Evolutionary conservation across 1,140 invertebrate species (phyloP), one percentile per base, ranked within the genome.

Genomic region (Drosophila yakuba): DNA sequence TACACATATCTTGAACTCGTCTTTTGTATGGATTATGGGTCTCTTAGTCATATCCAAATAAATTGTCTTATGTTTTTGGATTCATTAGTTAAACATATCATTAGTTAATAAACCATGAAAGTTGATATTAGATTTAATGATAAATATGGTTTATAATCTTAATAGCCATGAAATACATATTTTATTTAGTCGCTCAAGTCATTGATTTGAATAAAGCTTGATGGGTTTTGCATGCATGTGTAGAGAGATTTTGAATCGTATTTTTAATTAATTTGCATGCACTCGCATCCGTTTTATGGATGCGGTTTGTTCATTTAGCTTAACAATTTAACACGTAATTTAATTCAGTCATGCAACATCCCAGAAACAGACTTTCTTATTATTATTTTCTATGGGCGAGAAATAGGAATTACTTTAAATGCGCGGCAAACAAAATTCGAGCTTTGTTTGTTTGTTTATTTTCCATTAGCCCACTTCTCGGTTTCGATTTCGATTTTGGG

Each of bases 281-380:
- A 63, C 47, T 78, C 43, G 48, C 48, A 64, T 38, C 48, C 67
- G 39, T 36, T 81, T 55, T 43, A 41, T 51, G 28, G 71, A 48
- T 76, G 73, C 54, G 73, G 72, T 67, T 84, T 77, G 62, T 74
- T 74, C 74, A 80, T 68, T 75, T 74, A 60, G 48, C 51, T 60
- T 43, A 47, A 55, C 50, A 88, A 88, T 77, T 88, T 73, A 79
- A 88, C 63, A 79, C 71, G 71, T 88, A 88, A 88, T 86, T 85
- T 76, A 69, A 79, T 69, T 79, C 48, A 68, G 39, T 71, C 59
- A 71, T 71, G 64, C 64, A 66, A 54, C 52, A 28, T 17, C n/a
- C 8, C n/a, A 66, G 39, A 68, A 78, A 68, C 56, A 69, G 43
- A 59, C 35, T 77, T 76, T 64, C 58, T 17, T 63, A n/a, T 64